phyloP scores from a whole-genome alignment of 30 jellyfish, hydroid and myxozoan species.

The Nemopilema nomurai region DNA sequence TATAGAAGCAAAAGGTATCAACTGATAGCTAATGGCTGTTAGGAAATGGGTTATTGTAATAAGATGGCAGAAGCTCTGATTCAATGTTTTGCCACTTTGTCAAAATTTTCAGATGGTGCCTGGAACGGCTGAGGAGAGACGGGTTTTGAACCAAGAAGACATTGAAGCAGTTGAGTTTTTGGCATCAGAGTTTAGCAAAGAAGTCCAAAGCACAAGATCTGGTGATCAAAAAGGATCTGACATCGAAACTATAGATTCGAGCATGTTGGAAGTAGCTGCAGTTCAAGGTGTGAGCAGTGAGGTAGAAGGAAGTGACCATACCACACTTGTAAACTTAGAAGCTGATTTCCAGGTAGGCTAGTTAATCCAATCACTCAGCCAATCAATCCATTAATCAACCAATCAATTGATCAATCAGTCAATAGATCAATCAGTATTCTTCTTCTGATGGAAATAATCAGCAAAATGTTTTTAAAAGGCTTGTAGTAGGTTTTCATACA shows the following conservation, averaged over 20 bases:
- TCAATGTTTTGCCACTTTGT: too few relatives aligned
- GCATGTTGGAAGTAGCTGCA: constrained; percentile 49
- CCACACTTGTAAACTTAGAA: not conserved
- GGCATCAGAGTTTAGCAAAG: constrained; percentile 62
- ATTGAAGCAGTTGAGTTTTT: constrained; percentile 58
- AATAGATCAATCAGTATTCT: too few relatives aligned
- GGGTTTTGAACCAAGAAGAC: constrained; percentile 51
- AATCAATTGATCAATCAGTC: too few relatives aligned
- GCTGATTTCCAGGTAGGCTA: not conserved
- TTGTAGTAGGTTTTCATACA: not conserved
- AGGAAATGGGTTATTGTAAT: too few relatives aligned
- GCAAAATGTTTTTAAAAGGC: not conserved
- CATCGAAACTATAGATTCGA: constrained; percentile 43
- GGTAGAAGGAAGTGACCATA: constrained; percentile 4
- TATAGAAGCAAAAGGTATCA: too few relatives aligned
- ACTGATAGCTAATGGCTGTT: too few relatives aligned
- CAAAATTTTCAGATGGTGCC: not conserved
- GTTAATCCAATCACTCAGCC: not conserved
- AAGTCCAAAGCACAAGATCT: not conserved
- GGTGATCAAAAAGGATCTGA: constrained; percentile 36
- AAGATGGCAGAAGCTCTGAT: too few relatives aligned
- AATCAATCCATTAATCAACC: too few relatives aligned
- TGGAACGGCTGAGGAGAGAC: not conserved
- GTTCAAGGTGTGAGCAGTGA: constrained; percentile 37
- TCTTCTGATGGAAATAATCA: too few relatives aligned